Base-by-base conservation (phyloP, 2,888 invertebrate species). In the Geophilus truncorum region DNA sequence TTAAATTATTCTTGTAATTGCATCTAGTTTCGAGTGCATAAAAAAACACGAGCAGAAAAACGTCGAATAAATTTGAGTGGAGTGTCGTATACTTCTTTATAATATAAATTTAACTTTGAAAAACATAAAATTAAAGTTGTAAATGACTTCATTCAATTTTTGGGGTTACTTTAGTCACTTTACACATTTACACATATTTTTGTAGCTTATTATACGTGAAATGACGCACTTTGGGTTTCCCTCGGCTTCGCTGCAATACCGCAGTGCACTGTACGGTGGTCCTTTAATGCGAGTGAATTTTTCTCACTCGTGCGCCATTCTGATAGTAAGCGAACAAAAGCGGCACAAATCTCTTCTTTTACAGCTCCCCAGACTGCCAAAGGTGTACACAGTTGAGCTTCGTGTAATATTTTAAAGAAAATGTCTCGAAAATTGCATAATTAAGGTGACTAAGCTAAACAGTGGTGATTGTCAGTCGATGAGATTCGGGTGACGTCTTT, bases 1-100 rank as follows among this genome's bases (percentile, higher is more conserved):
- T 28, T 10, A 70, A 70, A 70, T 70, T 70, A 70, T 70, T 70
- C 28, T 70, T 70, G 70, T 70, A 28, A 70, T 70, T 70, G 70
- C 70, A 28, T 70, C 23, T 12, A 12, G 70, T 70, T 70, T 70
- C 70, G 9, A 12, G 28, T 25, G 28, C 28, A 28, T 25, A 70
- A 70, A 51, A 51, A 51, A 18, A 7, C n/a, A n/a, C n/a, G 51
- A 7, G 6, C 1, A 51, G 18, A 51, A n/a, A 21, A 40, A 40
- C 40, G 18, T 51, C 4, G 18, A 51, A 1, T n/a, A 51, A 18
- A 51, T 18, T 40, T 40, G n/a, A n/a, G n/a, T n/a, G n/a, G n/a
- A n/a, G n/a, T n/a, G n/a, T n/a, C n/a, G n/a, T n/a, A n/a, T n/a
- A n/a, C n/a, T n/a, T n/a, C n/a, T n/a, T n/a, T n/a, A n/a, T n/a